Conservation (phyloP, 2,113 vertebrate species). For the cat (Felis catus) region DNA sequence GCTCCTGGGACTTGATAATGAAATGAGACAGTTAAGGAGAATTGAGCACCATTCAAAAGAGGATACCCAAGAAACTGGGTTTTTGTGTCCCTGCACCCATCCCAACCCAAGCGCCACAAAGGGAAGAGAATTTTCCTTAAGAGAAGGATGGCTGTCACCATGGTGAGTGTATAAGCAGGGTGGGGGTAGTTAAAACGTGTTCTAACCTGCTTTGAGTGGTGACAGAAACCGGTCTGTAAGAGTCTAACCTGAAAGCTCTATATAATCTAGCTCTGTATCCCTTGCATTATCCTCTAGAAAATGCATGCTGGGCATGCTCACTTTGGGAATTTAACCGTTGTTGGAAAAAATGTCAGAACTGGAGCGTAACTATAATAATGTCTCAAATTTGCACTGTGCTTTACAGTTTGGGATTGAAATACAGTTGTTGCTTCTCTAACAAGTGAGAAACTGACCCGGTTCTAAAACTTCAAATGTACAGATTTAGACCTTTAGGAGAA, state of each 20-base stretch:
- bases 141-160: background rate
- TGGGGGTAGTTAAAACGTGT: background rate
- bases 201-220: background rate
- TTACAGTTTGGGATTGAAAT: background rate
- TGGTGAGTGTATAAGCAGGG: background rate
- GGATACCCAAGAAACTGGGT: background rate
- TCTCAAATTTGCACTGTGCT: background rate
- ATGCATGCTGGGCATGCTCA: background rate
- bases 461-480: background rate
- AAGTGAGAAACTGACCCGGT: background rate
- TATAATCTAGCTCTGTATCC: background rate
- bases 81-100: background rate
- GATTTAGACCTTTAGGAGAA: background rate
- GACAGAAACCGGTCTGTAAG: background rate
- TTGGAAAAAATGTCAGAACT: background rate
- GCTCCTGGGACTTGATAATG: background rate
- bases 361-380: background rate
- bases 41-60: background rate
- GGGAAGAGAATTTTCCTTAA: background rate
- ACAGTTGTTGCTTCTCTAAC: background rate
- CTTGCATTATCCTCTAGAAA: background rate
- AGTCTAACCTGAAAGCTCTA: background rate
- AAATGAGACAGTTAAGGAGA: slow-evolving; percentile 23
- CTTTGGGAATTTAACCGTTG: background rate
- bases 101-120: background rate